Evolutionary conservation across 2,113 vertebrate species (phyloP), one percentile per base, ranked within the genome.

Genomic region (Misgurnus anguillicaudatus): DNA sequence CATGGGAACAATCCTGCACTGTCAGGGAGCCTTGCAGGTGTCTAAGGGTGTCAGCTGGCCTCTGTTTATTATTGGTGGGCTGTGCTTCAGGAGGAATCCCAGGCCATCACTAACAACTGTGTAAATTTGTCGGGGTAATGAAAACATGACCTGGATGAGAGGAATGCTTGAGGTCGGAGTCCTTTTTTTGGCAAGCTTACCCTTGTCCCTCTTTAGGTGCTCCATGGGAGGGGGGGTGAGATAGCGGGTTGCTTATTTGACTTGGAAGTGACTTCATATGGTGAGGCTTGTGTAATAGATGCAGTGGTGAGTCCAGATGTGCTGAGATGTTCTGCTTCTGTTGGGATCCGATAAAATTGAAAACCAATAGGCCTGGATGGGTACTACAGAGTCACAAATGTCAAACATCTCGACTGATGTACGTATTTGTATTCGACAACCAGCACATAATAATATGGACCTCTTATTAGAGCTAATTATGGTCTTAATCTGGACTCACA

Each of bases 81-180:
- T 86, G 88, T 60, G 88, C 88, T 89, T 89, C 82, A 92, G 91
- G 89, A 95, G 92, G 90, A 92, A 65, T 82, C 91, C 90, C 83
- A 58, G 88, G 91, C 92, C 91, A 80, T 92, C 93, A 89, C 91
- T 87, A 90, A 94, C 93, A 92, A 90, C 92, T 90, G 88, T 90
- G 92, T 89, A 92, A 94, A 94, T 81, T 85, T 93, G 93, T 94
- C 92, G 91, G 91, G 90, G 92, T 91, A 95, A 95, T 88, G 88
- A 94, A 96, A 97, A 96, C 89, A 94, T 85, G 93, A 88, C 87
- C 87, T 81, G 87, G 79, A 81, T 83, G 77, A 87, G 21, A 4
- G 92, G 90, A 90, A 89, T 89, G 86, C 87, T 74, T 88, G 86
- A 89, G 90, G 89, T 90, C 84, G 84, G 86, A 91, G 87, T 75